Evolutionary conservation across 1,140 invertebrate genomes (phyloP).

Genomic region (Habropoda laboriosa): DNA sequence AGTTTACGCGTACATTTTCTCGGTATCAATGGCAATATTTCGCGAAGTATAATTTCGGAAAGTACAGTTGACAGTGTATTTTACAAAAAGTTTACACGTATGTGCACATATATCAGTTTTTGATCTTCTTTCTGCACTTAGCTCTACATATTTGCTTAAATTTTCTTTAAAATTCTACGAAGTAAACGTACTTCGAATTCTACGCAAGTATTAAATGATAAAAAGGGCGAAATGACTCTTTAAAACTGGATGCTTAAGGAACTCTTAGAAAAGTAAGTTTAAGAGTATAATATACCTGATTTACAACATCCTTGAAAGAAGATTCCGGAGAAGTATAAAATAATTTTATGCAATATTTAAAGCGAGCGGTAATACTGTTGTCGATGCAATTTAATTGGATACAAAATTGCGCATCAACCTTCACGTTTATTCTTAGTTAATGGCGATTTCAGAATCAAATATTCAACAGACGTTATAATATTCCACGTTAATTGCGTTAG

Average conservation of each 20-base stretch:
- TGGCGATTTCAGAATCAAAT: neutral
- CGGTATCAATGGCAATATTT: neutral
- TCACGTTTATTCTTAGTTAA: neutral
- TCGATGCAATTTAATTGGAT: neutral
- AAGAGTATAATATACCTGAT: too few relatives aligned
- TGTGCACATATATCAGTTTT: too few relatives aligned
- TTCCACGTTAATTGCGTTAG: neutral
- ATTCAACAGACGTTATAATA: neutral
- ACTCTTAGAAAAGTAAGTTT: too few relatives aligned
- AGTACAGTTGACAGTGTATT: neutral
- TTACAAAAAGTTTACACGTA: neutral
- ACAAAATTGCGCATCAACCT: neutral
- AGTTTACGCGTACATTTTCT: conserved; percentile 7
- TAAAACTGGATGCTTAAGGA: too few relatives aligned
- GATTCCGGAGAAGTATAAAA: too few relatives aligned
- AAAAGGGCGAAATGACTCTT: too few relatives aligned
- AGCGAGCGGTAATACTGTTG: neutral
- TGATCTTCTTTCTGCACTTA: too few relatives aligned
- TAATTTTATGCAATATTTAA: neutral
- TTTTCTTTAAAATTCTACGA: too few relatives aligned
- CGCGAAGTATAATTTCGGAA: neutral
- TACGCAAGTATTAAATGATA: too few relatives aligned
- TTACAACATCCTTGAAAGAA: too few relatives aligned
- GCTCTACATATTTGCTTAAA: too few relatives aligned
- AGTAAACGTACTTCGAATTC: too few relatives aligned